Base-by-base conservation (phyloP, 2,113 vertebrate genomes). In the Strix uralensis region DNA sequence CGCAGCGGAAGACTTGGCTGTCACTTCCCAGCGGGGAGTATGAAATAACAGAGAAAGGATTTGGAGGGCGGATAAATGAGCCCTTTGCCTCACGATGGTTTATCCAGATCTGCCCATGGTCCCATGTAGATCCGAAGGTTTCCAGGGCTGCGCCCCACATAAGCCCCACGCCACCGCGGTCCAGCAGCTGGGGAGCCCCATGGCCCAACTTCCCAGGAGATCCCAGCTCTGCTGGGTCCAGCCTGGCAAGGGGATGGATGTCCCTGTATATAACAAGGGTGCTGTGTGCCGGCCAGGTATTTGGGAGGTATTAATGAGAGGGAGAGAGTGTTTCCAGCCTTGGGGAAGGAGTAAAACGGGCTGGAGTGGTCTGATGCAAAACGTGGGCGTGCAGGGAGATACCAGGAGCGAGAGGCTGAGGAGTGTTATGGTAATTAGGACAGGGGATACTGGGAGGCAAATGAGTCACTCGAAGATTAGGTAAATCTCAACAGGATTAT, bases 401-500 rank as follows among this genome's bases (percentile, higher is more conserved):
- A 4, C 20, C 18, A 2, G 0, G 11, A 57, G 58, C 1, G 5
- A 51, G 77, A 61, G 51, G 57, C 61, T 83, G 88, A 66, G 75
- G 44, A 82, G 72, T 1, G 46, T 38, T 23, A 7, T 1, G 19
- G 78, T 61, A 52, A 80, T 66, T 40, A 63, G 90, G 73, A 13
- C n/a, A 57, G 47, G 67, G 90, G 54, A 87, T 72, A 9, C 44
- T 29, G 44, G 58, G 87, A 88, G 74, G 65, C 32, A 25, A 20
- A 36, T 93, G 87, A 96, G 74, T 94, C 93, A 92, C 90, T 63
- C 1, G 4, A 86, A 94, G 95, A 88, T 94, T 91, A 91, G 74
- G 70, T 54, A 92, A 91, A 93, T 92, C 95, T 67, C 87, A 71
- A 65, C 65, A 59, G 90, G 90, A 92, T 96, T 88, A 92, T 81